phyloP scores from a whole-genome alignment of 1,140 invertebrate species.

The Drosophila nannoptera region DNA sequence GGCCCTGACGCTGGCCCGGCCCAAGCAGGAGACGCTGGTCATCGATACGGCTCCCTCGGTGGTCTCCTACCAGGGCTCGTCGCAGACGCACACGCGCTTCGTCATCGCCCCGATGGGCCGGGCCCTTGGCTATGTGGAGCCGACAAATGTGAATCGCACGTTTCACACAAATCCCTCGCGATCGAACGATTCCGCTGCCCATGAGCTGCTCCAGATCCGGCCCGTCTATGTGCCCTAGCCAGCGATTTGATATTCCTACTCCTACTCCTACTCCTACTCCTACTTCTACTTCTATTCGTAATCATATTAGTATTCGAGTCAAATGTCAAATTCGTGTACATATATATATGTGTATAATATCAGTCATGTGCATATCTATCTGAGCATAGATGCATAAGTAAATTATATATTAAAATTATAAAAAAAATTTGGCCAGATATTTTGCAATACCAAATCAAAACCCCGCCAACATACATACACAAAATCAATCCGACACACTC shows the following conservation, averaged over 20 bases:
- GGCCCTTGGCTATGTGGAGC: conserved; percentile 70
- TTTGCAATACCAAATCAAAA: not conserved
- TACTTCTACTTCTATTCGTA: not conserved
- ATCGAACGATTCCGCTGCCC: conserved; percentile 18
- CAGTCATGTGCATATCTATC: too few species aligned
- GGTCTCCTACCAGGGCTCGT: conserved; percentile 74
- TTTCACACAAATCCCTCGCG: conserved; percentile 50
- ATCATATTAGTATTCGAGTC: too few species aligned
- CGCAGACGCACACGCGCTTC: conserved; percentile 67
- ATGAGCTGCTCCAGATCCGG: conserved; percentile 58
- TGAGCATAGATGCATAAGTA: too few species aligned
- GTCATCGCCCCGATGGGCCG: conserved; percentile 73
- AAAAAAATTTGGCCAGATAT: too few species aligned
- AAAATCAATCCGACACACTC: too few species aligned
- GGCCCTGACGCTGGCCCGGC: conserved; percentile 24
- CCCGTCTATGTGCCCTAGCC: conserved; percentile 68
- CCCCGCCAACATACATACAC: not conserved
- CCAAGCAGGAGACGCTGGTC: conserved; percentile 47
- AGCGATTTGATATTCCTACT: too few species aligned
- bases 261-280: not conserved
- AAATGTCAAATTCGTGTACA: too few species aligned
- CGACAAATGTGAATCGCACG: conserved; percentile 71
- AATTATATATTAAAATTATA: too few species aligned
- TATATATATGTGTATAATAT: too few species aligned
- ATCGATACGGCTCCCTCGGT: conserved; percentile 73